Conservation (phyloP, 2,797 vertebrate genomes). For the Girardinus metallicus region DNA sequence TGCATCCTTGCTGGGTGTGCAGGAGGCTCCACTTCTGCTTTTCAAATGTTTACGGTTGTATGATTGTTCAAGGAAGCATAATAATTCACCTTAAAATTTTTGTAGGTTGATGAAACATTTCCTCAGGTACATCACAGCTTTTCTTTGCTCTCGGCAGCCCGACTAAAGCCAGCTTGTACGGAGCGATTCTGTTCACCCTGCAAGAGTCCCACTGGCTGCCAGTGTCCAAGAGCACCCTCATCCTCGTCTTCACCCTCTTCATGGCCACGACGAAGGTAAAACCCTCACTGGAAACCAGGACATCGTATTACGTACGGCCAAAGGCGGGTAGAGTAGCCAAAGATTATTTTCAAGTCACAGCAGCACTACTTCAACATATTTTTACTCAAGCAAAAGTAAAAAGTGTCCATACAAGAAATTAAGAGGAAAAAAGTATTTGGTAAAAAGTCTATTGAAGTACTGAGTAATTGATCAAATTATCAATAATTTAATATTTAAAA, state of each 20-base stretch:
- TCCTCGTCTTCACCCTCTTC: constrained; percentile 94
- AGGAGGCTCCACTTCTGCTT: no score
- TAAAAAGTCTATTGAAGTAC: no score
- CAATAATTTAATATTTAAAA: no score
- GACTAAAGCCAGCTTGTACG: constrained; percentile 97
- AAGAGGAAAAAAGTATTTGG: no score
- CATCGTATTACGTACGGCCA: not conserved
- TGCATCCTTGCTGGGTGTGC: no score
- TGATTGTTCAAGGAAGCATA: no score
- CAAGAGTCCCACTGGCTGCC: constrained; percentile 93
- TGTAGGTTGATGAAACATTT: not conserved
- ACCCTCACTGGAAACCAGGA: not conserved
- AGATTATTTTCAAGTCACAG: no score
- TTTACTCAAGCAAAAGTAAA: no score
- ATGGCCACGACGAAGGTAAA: constrained; percentile 91
- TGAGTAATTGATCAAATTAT: no score
- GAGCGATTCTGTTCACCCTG: constrained; percentile 93
- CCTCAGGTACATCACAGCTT: not conserved
- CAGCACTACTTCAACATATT: no score
- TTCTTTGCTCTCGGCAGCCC: constrained; percentile 80
- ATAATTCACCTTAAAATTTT: not conserved
- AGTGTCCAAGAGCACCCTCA: constrained; percentile 89
- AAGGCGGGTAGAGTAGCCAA: no score
- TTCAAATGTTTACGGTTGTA: not conserved
- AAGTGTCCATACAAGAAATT: no score